Conservation (phyloP, 2,797 vertebrate genomes). For the Emydoidea blandingii region DNA sequence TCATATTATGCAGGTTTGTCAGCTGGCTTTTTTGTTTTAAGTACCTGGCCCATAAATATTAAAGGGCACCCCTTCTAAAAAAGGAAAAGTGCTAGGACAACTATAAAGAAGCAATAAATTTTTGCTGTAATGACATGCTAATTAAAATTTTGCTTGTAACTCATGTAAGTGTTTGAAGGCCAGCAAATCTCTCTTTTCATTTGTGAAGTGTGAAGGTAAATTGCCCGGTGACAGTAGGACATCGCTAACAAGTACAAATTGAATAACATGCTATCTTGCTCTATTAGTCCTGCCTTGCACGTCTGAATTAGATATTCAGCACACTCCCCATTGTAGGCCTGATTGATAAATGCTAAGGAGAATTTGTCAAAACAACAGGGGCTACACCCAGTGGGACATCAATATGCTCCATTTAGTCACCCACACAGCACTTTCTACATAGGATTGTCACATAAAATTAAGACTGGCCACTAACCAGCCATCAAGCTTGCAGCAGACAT, state of each 20-base stretch:
- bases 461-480: slow-evolving; percentile 85
- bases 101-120: slow-evolving; percentile 93
- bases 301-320: slow-evolving; percentile 88
- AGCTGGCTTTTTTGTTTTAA: slow-evolving; percentile 39
- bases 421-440: slow-evolving; percentile 84
- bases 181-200: slow-evolving; percentile 88
- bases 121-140: slow-evolving; percentile 94
- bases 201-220: slow-evolving; percentile 87
- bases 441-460: slow-evolving; percentile 88
- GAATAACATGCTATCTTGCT: slow-evolving; percentile 87
- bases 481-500: slow-evolving; percentile 83
- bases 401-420: slow-evolving; percentile 95
- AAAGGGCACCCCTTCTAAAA: slow-evolving; percentile 52
- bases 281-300: slow-evolving; percentile 83
- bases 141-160: slow-evolving; percentile 99
- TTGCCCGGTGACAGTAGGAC: slow-evolving; percentile 86
- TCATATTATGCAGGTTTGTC: slow-evolving; percentile 30
- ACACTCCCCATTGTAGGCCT: slow-evolving; percentile 85
- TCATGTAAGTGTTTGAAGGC: slow-evolving; percentile 94
- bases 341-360: slow-evolving; percentile 96
- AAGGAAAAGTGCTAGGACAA: slow-evolving; percentile 64
- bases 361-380: slow-evolving; percentile 96
- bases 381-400: slow-evolving; percentile 92
- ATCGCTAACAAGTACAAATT: slow-evolving; percentile 89
- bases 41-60: slow-evolving; percentile 70